Conservation (phyloP, 2,797 vertebrate species). For the Nannoperca obscura region DNA sequence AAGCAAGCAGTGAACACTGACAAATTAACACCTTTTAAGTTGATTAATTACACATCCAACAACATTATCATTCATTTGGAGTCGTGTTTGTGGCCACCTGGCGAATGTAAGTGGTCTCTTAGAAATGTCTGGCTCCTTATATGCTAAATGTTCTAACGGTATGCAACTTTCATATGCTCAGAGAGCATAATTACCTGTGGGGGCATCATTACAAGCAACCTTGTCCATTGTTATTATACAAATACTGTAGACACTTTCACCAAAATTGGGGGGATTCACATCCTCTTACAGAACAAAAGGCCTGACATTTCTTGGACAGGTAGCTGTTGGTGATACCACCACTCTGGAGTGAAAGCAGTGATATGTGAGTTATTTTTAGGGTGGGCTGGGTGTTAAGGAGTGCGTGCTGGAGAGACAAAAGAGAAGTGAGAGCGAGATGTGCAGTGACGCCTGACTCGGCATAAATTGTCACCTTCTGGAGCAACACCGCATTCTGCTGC, state of each 20-base stretch:
- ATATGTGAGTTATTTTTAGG: constrained; percentile 33
- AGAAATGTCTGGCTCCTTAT: too few relatives aligned
- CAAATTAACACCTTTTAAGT: neutral
- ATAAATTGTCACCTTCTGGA: constrained; percentile 66
- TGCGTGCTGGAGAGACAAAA: constrained; percentile 19
- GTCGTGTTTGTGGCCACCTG: neutral
- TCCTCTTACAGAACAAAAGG: neutral
- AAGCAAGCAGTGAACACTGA: neutral
- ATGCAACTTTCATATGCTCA: too few relatives aligned
- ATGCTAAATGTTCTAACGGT: too few relatives aligned
- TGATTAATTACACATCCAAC: neutral
- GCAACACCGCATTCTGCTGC: constrained; percentile 43
- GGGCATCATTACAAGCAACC: too few relatives aligned
- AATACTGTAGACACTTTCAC: too few relatives aligned
- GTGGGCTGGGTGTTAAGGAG: constrained; percentile 12
- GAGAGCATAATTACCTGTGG: too few relatives aligned
- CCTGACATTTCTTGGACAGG: neutral
- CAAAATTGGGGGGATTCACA: too few relatives aligned
- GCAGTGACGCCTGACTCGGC: constrained; percentile 59
- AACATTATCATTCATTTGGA: constrained; percentile 1
- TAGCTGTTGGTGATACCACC: constrained; percentile 7
- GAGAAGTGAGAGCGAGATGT: constrained; percentile 21
- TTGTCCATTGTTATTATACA: too few relatives aligned
- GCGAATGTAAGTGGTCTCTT: neutral
- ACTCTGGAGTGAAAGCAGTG: constrained; percentile 13